Evolutionary conservation across 2,888 invertebrate genomes (phyloP), one percentile per base, ranked within the genome.

Genomic region (Argyresthia goedartella): DNA sequence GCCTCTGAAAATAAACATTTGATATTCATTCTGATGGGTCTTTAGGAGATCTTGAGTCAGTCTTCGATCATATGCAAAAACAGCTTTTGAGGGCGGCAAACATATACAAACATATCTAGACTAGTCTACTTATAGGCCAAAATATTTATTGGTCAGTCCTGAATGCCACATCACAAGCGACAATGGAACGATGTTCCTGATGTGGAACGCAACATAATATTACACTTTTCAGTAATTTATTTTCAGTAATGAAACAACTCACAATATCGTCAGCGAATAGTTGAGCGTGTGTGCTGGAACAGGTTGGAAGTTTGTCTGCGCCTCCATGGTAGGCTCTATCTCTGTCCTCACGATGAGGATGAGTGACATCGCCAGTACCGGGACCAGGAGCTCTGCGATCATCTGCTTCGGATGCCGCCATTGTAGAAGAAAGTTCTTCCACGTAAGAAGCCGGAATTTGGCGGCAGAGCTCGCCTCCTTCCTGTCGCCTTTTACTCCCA

Each of bases 351-450:
- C 87, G 9, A 93, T 59, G 9, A 95, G 90, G 54, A 95, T 76
- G 47, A 95, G 71, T 0, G 91, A 68, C 56, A 91, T 88, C 56
- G 94, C 92, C 3, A 90, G 55, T 0, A 91, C 89, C 0, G 93
- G 93, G 45, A 92, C 70, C 0, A 91, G 52, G 10, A 95, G 74
- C 73, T 95, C 94, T 41, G 91, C 67, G 1, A 87, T 50, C 0
- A 94, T 91, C 67, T 93, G 91, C 44, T 89, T 57, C 50, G 90
- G 90, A 71, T 91, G 92, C 56, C 94, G 85, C 84, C 89, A 91
- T 79, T 95, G 94, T 45, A 95, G 88, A 3, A 92, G 73, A 79
- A 91, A 93, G 73, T 95, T 95, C 78, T 95, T 95, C 95, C 95
- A 95, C 73, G 94, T 88, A 54, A 95, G 78, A 56, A 95, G 80